phyloP scores from a whole-genome alignment of 2,113 vertebrate species.

The Nanorana parkeri region DNA sequence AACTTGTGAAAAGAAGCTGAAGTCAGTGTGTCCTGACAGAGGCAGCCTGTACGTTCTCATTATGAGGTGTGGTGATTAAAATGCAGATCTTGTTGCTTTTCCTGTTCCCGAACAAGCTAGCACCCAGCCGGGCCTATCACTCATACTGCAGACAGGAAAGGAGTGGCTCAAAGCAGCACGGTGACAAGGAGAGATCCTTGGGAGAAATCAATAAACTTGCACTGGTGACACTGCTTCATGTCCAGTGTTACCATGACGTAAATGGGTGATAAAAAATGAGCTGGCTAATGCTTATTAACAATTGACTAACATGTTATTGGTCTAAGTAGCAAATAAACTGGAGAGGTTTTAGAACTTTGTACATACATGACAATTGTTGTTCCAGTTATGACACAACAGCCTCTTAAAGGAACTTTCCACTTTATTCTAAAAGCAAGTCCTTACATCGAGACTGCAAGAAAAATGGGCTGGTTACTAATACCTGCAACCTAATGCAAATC shows the following conservation, averaged over 20 bases:
- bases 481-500: no score
- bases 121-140: constrained; percentile 6
- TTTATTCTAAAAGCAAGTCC: no score
- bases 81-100: constrained; percentile 43
- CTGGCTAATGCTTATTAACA: background rate
- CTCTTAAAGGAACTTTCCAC: no score
- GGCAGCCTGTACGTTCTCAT: background rate
- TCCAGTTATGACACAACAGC: no score
- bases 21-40: background rate
- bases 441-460: no score
- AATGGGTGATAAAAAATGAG: background rate
- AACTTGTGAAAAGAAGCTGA: background rate
- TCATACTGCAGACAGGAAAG: constrained; percentile 48
- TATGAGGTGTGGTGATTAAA: constrained; percentile 11
- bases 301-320: no score
- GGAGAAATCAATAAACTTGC: background rate
- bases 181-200: background rate
- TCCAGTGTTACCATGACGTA: background rate
- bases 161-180: constrained; percentile 11
- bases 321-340: no score
- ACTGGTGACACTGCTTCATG: background rate
- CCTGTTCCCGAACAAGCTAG: constrained; percentile 19
- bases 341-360: no score
- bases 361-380: no score
- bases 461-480: no score